Percentiles rank a stretch among this genome's conserved stretches.
These are phyloP conservation scores for Lysiphlebus fabarum DNA, from an alignment of 1,140 invertebrate species.

Conservation along the genomic window DNA sequence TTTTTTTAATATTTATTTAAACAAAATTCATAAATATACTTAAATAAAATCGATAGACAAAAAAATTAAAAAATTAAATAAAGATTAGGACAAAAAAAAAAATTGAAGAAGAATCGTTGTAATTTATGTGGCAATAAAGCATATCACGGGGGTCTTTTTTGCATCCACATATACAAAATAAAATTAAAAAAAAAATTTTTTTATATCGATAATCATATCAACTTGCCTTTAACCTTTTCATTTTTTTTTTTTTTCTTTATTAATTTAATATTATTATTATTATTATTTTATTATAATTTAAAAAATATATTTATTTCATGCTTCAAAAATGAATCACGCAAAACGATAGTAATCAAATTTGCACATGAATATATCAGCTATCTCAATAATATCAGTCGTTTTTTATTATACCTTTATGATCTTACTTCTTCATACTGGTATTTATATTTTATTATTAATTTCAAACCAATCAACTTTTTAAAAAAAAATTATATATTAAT, in stretches of 20 bases:
- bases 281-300: no score
- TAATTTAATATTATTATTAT: no score
- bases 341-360: constrained; percentile 26
- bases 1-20: no score
- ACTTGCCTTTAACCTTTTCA: neutral
- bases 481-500: no score
- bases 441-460: no score
- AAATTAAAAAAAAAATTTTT: constrained; percentile 26
- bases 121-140: constrained; percentile 11
- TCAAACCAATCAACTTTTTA: no score
- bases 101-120: constrained; percentile 5
- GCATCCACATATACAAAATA: constrained; percentile 20
- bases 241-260: no score
- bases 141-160: constrained; percentile 5
- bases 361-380: constrained; percentile 25
- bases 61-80: constrained; percentile 8
- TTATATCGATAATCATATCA: constrained; percentile 24
- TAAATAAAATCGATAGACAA: no score
- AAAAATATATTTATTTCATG: neutral
- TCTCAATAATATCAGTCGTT: neutral
- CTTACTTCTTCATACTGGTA: no score
- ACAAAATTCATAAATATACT: no score
- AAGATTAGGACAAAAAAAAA: neutral
- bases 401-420: no score
- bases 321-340: constrained; percentile 24